These are phyloP conservation scores for Sebastes steindachneri DNA, from an alignment of 2,797 vertebrate genomes.

Conservation along the genomic window DNA sequence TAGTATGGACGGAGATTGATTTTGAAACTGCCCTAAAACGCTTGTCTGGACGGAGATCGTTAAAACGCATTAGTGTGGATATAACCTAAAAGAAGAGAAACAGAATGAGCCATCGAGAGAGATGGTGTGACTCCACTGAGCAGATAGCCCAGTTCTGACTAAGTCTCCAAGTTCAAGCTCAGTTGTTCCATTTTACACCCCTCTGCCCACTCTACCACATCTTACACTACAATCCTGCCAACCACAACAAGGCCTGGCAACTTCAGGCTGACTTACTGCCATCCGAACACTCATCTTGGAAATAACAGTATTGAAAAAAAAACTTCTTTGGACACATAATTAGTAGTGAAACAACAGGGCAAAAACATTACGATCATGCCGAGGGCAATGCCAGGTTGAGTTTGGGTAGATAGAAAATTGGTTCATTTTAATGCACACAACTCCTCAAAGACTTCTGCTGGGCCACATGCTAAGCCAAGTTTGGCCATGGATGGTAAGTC, in stretches of 20 bases:
- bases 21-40: no score
- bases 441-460: neutral
- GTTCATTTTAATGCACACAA: neutral
- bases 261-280: slow-evolving; percentile 5
- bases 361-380: neutral
- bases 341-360: neutral
- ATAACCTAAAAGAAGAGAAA: neutral
- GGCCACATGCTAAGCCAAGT: neutral
- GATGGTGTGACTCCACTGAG: neutral
- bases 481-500: no score
- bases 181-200: slow-evolving; percentile 43
- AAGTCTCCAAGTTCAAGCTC: slow-evolving; percentile 24
- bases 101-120: neutral
- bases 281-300: neutral
- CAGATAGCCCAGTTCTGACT: neutral
- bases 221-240: slow-evolving; percentile 16
- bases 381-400: neutral
- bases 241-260: slow-evolving; percentile 20
- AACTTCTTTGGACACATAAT: neutral
- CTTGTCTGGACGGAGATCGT: no score
- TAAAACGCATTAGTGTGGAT: no score
- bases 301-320: neutral
- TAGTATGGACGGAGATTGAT: no score
- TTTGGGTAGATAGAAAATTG: neutral
- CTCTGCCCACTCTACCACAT: slow-evolving; percentile 13